These are phyloP conservation scores for Salmo trutta DNA, from an alignment of 2,797 vertebrate species.

Conservation along the genomic window DNA sequence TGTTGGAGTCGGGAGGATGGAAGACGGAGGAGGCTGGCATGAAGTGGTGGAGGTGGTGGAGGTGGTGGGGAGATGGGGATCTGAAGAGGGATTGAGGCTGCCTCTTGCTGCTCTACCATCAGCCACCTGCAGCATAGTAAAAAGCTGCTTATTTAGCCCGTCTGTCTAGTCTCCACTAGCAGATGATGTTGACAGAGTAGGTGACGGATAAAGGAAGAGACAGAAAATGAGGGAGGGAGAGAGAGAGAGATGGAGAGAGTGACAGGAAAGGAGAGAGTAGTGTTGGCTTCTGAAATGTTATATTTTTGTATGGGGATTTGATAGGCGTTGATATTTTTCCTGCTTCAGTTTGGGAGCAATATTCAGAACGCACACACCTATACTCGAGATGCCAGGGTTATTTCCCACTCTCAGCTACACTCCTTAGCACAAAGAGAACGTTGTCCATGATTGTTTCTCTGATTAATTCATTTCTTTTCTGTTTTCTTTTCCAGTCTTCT, in stretches of 20 bases:
- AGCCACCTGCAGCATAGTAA: constrained; percentile 74
- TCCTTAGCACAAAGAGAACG: background rate
- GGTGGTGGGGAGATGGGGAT: constrained; percentile 7
- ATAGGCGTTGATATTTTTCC: background rate
- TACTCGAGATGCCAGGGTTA: background rate
- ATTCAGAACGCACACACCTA: background rate
- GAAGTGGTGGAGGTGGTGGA: constrained; percentile 10
- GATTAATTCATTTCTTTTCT: too few relatives aligned
- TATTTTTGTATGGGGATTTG: background rate
- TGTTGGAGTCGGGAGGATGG: constrained; percentile 59
- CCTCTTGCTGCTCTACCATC: constrained; percentile 66
- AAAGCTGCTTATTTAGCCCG: constrained; percentile 58
- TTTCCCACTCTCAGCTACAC: background rate
- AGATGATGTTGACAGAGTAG: constrained; percentile 64
- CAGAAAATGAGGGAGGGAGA: background rate
- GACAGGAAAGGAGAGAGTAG: background rate
- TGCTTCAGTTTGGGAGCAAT: background rate
- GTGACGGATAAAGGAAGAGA: constrained; percentile 5
- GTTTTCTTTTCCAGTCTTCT: background rate
- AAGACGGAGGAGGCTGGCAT: background rate
- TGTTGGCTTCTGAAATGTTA: background rate
- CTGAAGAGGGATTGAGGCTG: constrained; percentile 62
- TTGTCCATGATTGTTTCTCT: background rate
- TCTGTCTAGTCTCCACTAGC: constrained; percentile 56
- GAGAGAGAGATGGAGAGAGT: background rate